phyloP scores from a whole-genome alignment of 2,888 invertebrate genomes.

The Drosophila neotestacea region DNA sequence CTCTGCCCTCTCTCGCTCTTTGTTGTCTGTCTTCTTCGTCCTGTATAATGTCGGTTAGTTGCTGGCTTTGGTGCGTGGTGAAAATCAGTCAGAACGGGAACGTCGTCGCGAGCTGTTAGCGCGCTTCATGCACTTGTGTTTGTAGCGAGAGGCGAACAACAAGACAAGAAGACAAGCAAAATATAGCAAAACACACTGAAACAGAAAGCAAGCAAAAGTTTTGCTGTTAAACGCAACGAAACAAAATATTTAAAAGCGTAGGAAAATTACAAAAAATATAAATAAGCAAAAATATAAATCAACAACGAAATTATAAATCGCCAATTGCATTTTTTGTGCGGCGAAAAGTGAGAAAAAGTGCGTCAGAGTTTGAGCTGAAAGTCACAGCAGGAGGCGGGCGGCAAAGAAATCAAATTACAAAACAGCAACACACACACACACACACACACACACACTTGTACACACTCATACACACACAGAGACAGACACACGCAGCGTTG shows the following conservation, averaged over 20 bases:
- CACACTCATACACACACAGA: slow-evolving; percentile 24
- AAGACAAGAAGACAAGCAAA: slow-evolving; percentile 31
- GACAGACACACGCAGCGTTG: slow-evolving; percentile 50
- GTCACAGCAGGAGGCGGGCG: slow-evolving; percentile 55
- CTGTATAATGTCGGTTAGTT: slow-evolving; percentile 33
- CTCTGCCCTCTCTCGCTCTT: slow-evolving; percentile 31
- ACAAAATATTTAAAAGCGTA: slow-evolving; percentile 11
- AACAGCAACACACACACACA: slow-evolving; percentile 69
- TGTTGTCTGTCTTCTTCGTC: background rate
- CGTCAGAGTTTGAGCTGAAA: too few species aligned
- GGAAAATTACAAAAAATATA: slow-evolving; percentile 17
- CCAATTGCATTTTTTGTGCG: too few species aligned
- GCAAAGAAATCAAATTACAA: slow-evolving; percentile 79
- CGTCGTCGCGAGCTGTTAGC: slow-evolving; percentile 85
- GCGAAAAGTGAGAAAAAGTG: too few species aligned
- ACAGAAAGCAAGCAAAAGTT: background rate
- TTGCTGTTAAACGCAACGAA: background rate
- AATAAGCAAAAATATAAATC: too few species aligned
- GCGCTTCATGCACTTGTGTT: slow-evolving; percentile 71
- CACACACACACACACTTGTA: slow-evolving; percentile 31
- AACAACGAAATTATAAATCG: too few species aligned
- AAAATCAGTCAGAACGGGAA: slow-evolving; percentile 85
- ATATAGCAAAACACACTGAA: background rate
- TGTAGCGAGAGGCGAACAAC: slow-evolving; percentile 67
- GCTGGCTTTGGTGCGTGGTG: slow-evolving; percentile 75